These are phyloP conservation scores for Mesembrinibis cayennensis DNA, from an alignment of 2,113 vertebrate species.

Conservation along the genomic window DNA sequence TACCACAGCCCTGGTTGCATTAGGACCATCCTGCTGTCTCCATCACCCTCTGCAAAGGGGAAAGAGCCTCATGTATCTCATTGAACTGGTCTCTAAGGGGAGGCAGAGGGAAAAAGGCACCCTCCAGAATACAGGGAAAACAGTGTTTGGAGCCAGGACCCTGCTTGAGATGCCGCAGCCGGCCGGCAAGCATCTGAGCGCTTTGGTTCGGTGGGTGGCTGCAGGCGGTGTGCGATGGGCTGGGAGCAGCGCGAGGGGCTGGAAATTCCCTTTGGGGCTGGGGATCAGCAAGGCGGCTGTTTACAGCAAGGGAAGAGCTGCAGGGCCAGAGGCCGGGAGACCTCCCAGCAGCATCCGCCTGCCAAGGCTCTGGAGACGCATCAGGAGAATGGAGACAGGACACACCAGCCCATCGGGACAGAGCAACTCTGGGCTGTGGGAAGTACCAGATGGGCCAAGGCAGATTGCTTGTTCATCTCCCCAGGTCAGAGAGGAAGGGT, in stretches of 20 bases:
- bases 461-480: background rate
- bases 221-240: background rate
- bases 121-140: background rate
- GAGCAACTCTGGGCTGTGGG: background rate
- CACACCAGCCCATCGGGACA: background rate
- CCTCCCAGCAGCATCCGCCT: background rate
- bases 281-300: background rate
- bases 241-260: background rate
- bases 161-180: rapidly evolving
- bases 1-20: background rate
- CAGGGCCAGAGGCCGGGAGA: background rate
- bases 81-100: background rate
- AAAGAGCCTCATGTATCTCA: background rate
- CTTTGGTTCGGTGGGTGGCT: background rate
- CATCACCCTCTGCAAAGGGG: background rate
- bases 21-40: background rate
- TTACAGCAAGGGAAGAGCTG: background rate
- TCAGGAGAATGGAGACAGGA: background rate
- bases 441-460: background rate
- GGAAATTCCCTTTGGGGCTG: slow-evolving; percentile 42
- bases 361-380: background rate
- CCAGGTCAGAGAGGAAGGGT: background rate
- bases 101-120: background rate
- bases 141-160: background rate
- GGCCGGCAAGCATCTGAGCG: rapidly evolving